These are phyloP conservation scores for Tetramorium alpestre DNA, from an alignment of 1,140 invertebrate species.

Conservation along the genomic window DNA sequence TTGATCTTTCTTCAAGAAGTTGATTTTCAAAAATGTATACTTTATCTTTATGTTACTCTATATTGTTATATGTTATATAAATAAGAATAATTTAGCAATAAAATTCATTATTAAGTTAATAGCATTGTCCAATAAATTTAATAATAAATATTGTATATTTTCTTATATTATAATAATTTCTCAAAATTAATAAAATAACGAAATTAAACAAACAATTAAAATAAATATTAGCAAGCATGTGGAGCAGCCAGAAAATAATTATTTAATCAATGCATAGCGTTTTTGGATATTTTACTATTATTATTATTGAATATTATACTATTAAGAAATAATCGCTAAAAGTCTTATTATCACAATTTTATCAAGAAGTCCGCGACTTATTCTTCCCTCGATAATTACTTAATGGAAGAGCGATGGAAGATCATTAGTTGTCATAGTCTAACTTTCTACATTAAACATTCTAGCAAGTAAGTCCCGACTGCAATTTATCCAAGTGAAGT, in stretches of 20 bases:
- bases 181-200: not conserved
- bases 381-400: not conserved
- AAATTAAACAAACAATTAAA: not conserved
- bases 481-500: not conserved
- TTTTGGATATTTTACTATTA: not conserved
- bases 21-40: not conserved
- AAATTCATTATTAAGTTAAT: no score
- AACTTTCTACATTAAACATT: conserved; percentile 19
- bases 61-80: not conserved
- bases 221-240: not conserved
- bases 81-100: no score
- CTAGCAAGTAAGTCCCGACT: not conserved
- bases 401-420: not conserved
- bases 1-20: not conserved
- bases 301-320: no score
- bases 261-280: not conserved
- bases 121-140: no score
- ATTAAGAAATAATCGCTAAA: not conserved
- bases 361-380: not conserved
- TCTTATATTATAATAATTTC: not conserved
- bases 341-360: not conserved
- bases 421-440: not conserved
- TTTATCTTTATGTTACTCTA: no score
- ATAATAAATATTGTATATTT: not conserved
- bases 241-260: not conserved